Evolutionary conservation across 2,888 invertebrate genomes (phyloP).

Genomic region (Globia sparganii): DNA sequence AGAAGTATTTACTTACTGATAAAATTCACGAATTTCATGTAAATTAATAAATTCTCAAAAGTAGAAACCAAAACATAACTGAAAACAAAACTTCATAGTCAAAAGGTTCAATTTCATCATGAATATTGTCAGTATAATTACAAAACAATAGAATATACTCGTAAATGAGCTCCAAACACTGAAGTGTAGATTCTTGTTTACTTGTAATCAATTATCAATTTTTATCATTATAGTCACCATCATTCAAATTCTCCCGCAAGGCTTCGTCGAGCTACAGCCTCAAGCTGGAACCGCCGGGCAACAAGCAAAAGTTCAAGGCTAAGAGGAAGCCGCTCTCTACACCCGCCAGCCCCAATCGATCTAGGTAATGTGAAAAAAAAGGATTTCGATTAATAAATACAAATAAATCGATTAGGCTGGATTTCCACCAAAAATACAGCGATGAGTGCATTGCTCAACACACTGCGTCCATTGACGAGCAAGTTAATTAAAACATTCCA

Average conservation of each 20-base stretch:
- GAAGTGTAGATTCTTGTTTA: conserved; percentile 34
- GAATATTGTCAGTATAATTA: not conserved
- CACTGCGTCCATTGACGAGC: not conserved
- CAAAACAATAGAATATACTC: not conserved
- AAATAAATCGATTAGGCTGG: not conserved
- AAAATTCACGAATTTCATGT: not conserved
- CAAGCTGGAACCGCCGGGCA: conserved; percentile 96
- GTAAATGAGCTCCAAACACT: conserved; percentile 13
- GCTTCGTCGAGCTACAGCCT: conserved; percentile 99
- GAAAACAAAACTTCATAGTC: not conserved
- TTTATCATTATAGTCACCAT: conserved; percentile 95
- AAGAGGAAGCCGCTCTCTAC: conserved; percentile 98
- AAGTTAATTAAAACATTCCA: not conserved
- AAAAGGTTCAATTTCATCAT: conserved; percentile 1
- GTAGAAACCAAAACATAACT: not conserved
- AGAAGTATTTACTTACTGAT: not conserved
- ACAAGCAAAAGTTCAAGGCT: conserved; percentile 96
- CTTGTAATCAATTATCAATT: conserved; percentile 46
- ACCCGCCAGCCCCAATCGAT: conserved; percentile 97
- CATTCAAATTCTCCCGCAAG: conserved; percentile 99
- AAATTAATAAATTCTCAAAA: not conserved
- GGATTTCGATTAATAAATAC: not conserved
- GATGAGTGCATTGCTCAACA: not conserved
- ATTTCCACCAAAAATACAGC: not conserved
- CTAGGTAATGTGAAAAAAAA: conserved; percentile 71